These are phyloP conservation scores for Entomobrya multifasciata DNA, from an alignment of 2,888 invertebrate species.

Conservation along the genomic window DNA sequence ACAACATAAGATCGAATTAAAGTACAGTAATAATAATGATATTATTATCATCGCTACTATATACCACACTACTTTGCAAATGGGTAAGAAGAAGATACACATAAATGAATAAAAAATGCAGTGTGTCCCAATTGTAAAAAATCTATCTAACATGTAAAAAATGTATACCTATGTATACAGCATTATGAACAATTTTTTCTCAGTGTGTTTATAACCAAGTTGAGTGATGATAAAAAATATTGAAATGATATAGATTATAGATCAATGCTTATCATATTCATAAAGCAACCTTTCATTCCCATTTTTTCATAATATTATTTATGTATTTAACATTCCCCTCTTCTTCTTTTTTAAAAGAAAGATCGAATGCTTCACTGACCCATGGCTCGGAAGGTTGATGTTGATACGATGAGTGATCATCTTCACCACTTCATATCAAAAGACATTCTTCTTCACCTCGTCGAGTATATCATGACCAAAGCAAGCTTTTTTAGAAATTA, in stretches of 20 bases:
- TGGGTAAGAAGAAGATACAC: background rate
- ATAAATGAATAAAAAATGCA: too few relatives aligned
- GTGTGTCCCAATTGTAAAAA: too few relatives aligned
- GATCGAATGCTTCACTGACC: constrained; percentile 28
- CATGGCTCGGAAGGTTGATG: constrained; percentile 18
- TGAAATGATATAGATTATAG: too few relatives aligned
- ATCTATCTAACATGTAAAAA: background rate
- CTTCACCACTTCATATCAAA: constrained; percentile 33
- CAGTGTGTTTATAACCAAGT: too few relatives aligned
- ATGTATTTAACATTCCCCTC: too few relatives aligned
- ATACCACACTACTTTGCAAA: constrained; percentile 1
- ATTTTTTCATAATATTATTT: background rate
- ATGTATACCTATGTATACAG: background rate
- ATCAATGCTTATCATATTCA: too few relatives aligned
- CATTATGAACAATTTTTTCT: background rate
- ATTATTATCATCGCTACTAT: too few relatives aligned
- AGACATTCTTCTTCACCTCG: constrained; percentile 19
- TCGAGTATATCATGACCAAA: too few relatives aligned
- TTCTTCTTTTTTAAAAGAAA: too few relatives aligned
- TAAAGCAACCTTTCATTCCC: background rate
- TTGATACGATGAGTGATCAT: constrained; percentile 41
- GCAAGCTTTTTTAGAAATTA: background rate
- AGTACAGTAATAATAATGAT: background rate
- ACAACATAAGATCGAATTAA: constrained; percentile 18
- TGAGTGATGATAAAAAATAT: too few relatives aligned